Evolutionary conservation across 1,140 invertebrate genomes (phyloP), one percentile per base, ranked within the genome.

Genomic region (Zophobas morio): DNA sequence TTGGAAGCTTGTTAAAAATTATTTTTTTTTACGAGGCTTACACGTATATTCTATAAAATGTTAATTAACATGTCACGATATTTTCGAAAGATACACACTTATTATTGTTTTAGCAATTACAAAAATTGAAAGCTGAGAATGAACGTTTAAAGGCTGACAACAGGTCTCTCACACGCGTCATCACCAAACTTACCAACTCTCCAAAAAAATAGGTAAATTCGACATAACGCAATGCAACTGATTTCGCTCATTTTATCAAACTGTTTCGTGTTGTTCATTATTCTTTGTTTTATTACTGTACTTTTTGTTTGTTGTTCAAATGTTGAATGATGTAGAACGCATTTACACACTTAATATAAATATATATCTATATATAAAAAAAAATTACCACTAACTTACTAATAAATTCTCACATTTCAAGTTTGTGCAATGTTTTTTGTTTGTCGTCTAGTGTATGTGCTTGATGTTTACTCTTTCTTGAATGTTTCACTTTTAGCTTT

Each of bases 101-200:
- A 51, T 72, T 54, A 72, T 75, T 83, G 79, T 92, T 96, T 89
- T 95, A 98, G 97, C 96, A 96, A 95, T 95, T 97, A 89, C 94
- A 97, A 95, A 97, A 96, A 90, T 92, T 96, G 91, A 97, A 97
- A 94, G 94, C 94, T 89, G 96, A 98, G 92, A 97, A 96, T 92
- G 96, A 97, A 92, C 94, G 95, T 91, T 91, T 97, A 92, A 95
- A 95, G 91, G 94, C 95, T 87, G 96, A 98, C 93, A 98, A 98
- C 90, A 93, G 95, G 88, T 95, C 96, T 88, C 91, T 97, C 88
- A 96, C 95, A 88, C 93, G 96, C 87, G 96, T 97, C 89, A 95
- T 97, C 89, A 96, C 95, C 90, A 97, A 97, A 94, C 92, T 97
- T 90, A 96, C 95, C 90, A 94, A 94, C 92, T 94, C 94, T 89